Evolutionary conservation across 2,797 vertebrate genomes (phyloP).

Genomic region (Otolemur crassicaudatus): DNA sequence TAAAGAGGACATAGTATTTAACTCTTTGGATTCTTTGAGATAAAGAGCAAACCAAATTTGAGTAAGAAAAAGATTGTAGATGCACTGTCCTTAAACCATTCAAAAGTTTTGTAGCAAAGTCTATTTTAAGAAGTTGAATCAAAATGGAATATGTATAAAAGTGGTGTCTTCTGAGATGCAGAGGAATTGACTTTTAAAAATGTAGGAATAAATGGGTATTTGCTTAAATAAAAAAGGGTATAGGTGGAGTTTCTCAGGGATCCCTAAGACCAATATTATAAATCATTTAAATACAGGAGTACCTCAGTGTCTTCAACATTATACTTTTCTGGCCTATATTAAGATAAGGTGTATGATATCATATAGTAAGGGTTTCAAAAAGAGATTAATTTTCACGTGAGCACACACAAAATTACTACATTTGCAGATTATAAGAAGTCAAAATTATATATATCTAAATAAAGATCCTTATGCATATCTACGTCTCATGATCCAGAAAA

Average conservation of each 20-base stretch:
- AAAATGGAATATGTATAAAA: background rate
- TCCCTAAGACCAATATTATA: background rate
- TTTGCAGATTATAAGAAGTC: background rate
- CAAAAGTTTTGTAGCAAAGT: background rate
- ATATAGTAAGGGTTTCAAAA: background rate
- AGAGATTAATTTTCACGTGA: background rate
- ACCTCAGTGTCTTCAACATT: background rate
- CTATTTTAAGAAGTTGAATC: background rate
- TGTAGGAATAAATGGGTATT: background rate
- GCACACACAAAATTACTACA: background rate
- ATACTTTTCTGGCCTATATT: background rate
- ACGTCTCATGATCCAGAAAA: constrained; percentile 29
- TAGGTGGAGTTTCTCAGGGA: background rate
- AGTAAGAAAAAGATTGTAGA: background rate
- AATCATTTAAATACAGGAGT: background rate
- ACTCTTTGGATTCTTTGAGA: background rate
- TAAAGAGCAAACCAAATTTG: background rate
- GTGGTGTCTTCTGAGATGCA: background rate
- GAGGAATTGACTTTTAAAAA: background rate
- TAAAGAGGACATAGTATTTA: background rate
- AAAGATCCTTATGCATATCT: background rate
- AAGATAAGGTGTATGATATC: background rate
- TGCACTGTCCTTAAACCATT: background rate
- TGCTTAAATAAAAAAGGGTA: background rate
- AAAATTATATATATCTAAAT: no score